Percentiles rank a stretch among this genome's conserved stretches.
Conservation (phyloP, 2,797 vertebrate genomes). For the Aulostomus chinensis region DNA sequence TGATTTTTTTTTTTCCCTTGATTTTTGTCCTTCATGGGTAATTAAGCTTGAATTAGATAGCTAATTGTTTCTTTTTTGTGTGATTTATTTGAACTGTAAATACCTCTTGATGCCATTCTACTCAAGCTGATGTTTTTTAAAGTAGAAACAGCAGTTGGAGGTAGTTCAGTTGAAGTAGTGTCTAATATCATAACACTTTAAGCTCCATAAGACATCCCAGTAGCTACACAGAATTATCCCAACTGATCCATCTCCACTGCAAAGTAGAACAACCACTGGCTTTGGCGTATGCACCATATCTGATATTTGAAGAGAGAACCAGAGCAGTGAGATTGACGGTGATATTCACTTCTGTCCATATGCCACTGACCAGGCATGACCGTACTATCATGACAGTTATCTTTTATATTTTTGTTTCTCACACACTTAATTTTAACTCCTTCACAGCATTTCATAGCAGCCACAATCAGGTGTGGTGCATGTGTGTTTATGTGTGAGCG, state of each 20-base stretch:
- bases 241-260: too few relatives aligned
- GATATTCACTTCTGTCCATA: slow-evolving; percentile 1
- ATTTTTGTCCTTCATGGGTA: too few relatives aligned
- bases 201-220: slow-evolving; percentile 4
- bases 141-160: slow-evolving; percentile 5
- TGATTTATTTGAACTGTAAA: too few relatives aligned
- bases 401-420: slow-evolving; percentile 20
- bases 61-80: too few relatives aligned
- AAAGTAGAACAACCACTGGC: too few relatives aligned
- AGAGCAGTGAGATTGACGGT: not conserved
- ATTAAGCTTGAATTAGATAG: too few relatives aligned
- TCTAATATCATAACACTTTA: slow-evolving; percentile 3
- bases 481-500: slow-evolving; percentile 20
- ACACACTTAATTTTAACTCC: slow-evolving; percentile 20
- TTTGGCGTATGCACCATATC: not conserved
- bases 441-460: slow-evolving; percentile 16
- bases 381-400: slow-evolving; percentile 4
- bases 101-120: too few relatives aligned
- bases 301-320: slow-evolving; percentile 13
- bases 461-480: slow-evolving; percentile 25
- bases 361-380: not conserved
- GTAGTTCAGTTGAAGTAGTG: slow-evolving; percentile 12
- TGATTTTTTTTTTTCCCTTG: too few relatives aligned
- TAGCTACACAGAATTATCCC: too few relatives aligned
- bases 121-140: not conserved